These are phyloP conservation scores for Sorex maritimensis DNA, from an alignment of 2,797 vertebrate species.

Conservation along the genomic window DNA sequence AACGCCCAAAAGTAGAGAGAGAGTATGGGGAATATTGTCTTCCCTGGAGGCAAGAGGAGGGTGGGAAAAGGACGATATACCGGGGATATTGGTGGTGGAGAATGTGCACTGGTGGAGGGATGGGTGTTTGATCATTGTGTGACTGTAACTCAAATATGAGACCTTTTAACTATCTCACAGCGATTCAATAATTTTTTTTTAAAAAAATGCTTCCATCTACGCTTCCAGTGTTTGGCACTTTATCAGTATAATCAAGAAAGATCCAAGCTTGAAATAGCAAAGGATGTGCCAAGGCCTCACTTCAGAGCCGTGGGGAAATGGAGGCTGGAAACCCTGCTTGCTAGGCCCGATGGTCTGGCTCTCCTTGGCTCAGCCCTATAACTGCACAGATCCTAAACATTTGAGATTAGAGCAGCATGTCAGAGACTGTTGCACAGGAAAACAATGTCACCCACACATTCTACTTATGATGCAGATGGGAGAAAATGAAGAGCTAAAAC, in stretches of 20 bases:
- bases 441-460: background rate
- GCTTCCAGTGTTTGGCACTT: background rate
- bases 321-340: background rate
- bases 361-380: background rate
- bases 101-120: no score
- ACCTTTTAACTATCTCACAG: no score
- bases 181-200: no score
- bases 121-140: no score
- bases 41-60: no score
- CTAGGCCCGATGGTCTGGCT: background rate
- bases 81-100: no score
- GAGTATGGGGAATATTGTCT: no score
- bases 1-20: no score
- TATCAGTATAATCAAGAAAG: constrained; percentile 27
- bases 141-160: no score
- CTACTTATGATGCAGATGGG: background rate
- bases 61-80: no score
- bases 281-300: background rate
- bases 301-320: background rate
- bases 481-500: background rate
- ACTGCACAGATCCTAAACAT: background rate
- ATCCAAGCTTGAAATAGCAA: background rate
- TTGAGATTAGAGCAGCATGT: background rate
- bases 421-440: background rate
- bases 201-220: background rate